Conservation (phyloP, 92 coral and sea anemone genomes). For the Paragorgia papillata region DNA sequence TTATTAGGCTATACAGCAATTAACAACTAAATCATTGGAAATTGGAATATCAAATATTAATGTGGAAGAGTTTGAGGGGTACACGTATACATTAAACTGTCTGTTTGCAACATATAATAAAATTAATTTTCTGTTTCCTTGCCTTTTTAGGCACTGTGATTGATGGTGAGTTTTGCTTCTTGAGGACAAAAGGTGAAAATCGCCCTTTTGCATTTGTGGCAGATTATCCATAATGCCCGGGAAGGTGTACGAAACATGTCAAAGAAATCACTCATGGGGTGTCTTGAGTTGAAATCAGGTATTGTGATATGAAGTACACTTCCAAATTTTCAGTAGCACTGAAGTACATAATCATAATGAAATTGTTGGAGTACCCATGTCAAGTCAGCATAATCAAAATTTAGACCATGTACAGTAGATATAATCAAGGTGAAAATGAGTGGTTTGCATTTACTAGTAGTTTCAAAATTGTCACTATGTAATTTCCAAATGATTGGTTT, state of each 20-base stretch:
- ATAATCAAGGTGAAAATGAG: too few species aligned
- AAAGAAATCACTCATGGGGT: conserved; percentile 26
- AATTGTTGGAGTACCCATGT: too few species aligned
- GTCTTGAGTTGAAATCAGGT: conserved; percentile 41
- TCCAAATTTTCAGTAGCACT: too few species aligned
- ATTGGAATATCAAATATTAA: too few species aligned
- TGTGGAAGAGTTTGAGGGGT: conserved; percentile 3
- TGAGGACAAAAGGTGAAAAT: conserved; percentile 43
- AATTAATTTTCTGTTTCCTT: background rate
- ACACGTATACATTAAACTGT: background rate
- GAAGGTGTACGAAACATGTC: conserved; percentile 42
- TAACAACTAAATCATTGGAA: too few species aligned
- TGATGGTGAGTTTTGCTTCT: conserved; percentile 49
- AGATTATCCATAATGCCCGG: conserved; percentile 33
- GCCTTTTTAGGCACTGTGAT: conserved; percentile 36
- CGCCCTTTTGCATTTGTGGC: conserved; percentile 53
- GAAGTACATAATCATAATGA: too few species aligned
- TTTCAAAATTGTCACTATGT: too few species aligned
- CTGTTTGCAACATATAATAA: background rate
- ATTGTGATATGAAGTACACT: background rate
- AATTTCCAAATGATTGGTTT: too few species aligned
- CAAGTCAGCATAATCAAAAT: too few species aligned
- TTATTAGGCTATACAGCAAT: too few species aligned
- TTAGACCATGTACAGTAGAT: too few species aligned
- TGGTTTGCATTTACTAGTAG: too few species aligned